These are phyloP conservation scores for Anolis carolinensis DNA, from an alignment of 2,113 vertebrate species.

Conservation along the genomic window DNA sequence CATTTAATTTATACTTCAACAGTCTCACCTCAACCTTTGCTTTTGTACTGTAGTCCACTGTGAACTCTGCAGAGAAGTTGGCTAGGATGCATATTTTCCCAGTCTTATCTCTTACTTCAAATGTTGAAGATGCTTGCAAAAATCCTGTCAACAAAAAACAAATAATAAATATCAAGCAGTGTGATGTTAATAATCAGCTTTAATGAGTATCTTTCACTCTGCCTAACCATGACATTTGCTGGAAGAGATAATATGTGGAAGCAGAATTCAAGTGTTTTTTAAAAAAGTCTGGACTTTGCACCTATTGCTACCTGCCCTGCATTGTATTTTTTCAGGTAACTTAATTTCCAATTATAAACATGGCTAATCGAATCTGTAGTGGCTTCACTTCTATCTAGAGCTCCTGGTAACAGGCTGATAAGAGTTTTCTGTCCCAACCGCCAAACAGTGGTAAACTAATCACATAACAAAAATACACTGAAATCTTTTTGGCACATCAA, in stretches of 20 bases:
- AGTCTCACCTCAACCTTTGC: constrained; percentile 65
- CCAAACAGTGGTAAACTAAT: not conserved
- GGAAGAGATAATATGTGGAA: not conserved
- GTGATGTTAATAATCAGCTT: not conserved
- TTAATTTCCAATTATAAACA: not conserved
- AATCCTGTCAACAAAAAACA: constrained; percentile 65
- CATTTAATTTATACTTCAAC: not conserved
- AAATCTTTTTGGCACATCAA: not conserved
- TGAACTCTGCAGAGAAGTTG: constrained; percentile 81
- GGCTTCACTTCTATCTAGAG: not conserved
- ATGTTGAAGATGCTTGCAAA: constrained; percentile 69
- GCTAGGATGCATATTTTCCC: constrained; percentile 85
- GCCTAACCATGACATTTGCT: not conserved
- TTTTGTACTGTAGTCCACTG: constrained; percentile 72
- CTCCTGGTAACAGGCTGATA: not conserved
- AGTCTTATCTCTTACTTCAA: constrained; percentile 82
- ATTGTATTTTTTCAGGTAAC: not conserved
- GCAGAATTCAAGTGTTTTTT: not conserved
- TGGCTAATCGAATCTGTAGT: not conserved
- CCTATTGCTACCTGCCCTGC: not conserved
- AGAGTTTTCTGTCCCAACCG: not conserved
- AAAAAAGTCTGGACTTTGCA: not conserved
- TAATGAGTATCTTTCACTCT: rapidly evolving
- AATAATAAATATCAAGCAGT: constrained; percentile 1
- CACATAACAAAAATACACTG: not conserved